Evolutionary conservation across 2,113 vertebrate genomes (phyloP).

Genomic region (Trematocara zebra): DNA sequence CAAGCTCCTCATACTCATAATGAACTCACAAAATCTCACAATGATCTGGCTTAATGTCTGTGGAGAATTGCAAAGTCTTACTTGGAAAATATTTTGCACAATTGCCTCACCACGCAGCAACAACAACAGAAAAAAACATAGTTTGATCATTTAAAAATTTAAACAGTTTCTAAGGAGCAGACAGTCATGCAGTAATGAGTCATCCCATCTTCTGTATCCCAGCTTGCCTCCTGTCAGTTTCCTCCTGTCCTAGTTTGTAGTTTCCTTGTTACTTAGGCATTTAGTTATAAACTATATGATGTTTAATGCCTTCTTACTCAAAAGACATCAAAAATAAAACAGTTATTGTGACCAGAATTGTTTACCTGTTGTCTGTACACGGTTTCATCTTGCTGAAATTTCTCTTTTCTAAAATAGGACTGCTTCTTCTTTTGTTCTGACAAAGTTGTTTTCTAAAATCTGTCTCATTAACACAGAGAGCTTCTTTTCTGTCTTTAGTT

Average conservation of each 20-base stretch:
- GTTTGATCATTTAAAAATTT: constrained; percentile 5
- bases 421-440: background rate
- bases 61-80: background rate
- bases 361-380: background rate
- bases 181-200: background rate
- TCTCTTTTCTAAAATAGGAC: background rate
- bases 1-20: background rate
- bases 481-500: background rate
- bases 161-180: background rate
- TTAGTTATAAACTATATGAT: background rate
- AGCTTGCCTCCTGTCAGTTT: background rate
- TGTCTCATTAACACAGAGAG: constrained; percentile 46
- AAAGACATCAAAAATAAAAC: background rate
- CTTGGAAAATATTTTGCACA: background rate
- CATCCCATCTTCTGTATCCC: background rate
- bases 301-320: background rate
- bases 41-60: background rate
- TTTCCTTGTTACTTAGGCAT: background rate
- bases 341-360: background rate
- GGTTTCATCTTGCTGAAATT: background rate
- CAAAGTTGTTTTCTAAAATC: constrained; percentile 10
- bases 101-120: background rate
- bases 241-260: background rate
- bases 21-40: background rate
- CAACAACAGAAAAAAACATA: background rate